A percentile compares a stretch with the other conserved stretches of the same genome.
phyloP scores from a whole-genome alignment of 2,113 vertebrate genomes.

The Hoplias malabaricus region DNA sequence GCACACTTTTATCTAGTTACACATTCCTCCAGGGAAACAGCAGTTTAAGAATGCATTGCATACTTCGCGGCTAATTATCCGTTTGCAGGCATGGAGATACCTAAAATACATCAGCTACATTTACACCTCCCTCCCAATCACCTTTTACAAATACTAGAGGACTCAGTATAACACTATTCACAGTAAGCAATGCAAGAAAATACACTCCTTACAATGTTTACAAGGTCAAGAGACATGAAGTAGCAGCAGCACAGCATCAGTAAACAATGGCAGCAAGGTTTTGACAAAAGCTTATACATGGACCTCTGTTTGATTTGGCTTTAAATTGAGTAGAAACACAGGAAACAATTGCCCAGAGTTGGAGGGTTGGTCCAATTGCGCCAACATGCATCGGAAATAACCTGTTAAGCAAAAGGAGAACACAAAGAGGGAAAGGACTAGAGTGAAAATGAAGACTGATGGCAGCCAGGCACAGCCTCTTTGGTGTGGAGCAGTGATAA shows the following conservation, averaged over 20 bases:
- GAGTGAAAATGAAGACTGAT: constrained; percentile 6
- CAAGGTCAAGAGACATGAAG: constrained; percentile 45
- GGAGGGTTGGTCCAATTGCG: neutral
- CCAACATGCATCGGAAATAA: neutral
- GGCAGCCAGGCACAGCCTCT: neutral
- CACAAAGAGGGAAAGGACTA: neutral
- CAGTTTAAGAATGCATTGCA: constrained; percentile 86
- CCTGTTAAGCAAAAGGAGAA: neutral
- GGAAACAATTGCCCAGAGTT: neutral
- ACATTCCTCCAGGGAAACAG: constrained; percentile 87
- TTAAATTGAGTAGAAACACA: neutral
- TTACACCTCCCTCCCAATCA: constrained; percentile 78
- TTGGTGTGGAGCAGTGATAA: constrained; percentile 59
- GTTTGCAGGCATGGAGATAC: constrained; percentile 78
- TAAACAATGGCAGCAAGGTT: constrained; percentile 47
- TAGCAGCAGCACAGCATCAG: constrained; percentile 35
- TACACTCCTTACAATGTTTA: constrained; percentile 26
- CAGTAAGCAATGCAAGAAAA: constrained; percentile 47
- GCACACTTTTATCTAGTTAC: constrained; percentile 91
- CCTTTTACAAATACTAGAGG: constrained; percentile 65
- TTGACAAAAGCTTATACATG: constrained; percentile 54
- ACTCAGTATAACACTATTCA: constrained; percentile 65
- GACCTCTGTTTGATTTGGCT: neutral
- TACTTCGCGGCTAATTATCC: constrained; percentile 81
- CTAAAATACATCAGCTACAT: constrained; percentile 72